Percentiles rank a stretch among this genome's conserved stretches.
Conservation (phyloP, 23 tunicate species). For the Halocynthia aurantium region DNA sequence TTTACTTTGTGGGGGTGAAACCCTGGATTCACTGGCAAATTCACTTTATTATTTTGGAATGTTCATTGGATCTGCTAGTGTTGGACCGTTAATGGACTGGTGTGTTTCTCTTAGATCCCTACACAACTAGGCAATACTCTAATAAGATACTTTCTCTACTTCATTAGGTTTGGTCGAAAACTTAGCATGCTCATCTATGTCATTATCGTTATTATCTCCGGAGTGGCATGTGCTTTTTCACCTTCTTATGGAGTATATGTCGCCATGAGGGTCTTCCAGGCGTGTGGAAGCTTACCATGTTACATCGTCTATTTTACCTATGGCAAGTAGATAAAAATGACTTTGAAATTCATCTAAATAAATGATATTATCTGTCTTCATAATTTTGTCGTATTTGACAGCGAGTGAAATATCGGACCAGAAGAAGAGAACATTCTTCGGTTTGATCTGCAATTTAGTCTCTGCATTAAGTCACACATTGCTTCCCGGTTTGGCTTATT, state of each 20-base stretch:
- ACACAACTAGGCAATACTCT: background rate
- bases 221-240: conserved; percentile 37
- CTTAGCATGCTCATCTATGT: conserved; percentile 24
- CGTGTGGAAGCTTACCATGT: conserved; percentile 21
- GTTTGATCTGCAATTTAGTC: conserved; percentile 2
- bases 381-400: background rate
- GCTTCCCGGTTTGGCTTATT: conserved; percentile 36
- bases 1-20: conserved; percentile 49
- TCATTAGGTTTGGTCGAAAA: conserved; percentile 67
- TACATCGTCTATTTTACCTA: conserved; percentile 52
- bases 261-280: conserved; percentile 40
- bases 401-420: conserved; percentile 28
- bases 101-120: background rate
- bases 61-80: conserved; percentile 57
- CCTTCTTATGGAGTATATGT: conserved; percentile 51
- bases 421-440: conserved; percentile 7
- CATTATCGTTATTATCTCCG: conserved; percentile 8
- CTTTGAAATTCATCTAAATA: no score
- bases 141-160: no score
- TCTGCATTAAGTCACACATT: conserved; percentile 25
- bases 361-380: no score
- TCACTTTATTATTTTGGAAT: conserved; percentile 63
- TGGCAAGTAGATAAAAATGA: conserved; percentile 21
- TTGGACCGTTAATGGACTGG: conserved; percentile 79
- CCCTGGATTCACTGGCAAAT: conserved; percentile 59